Base-by-base conservation (phyloP, 2,113 vertebrate species). In the Picathartes gymnocephalus region DNA sequence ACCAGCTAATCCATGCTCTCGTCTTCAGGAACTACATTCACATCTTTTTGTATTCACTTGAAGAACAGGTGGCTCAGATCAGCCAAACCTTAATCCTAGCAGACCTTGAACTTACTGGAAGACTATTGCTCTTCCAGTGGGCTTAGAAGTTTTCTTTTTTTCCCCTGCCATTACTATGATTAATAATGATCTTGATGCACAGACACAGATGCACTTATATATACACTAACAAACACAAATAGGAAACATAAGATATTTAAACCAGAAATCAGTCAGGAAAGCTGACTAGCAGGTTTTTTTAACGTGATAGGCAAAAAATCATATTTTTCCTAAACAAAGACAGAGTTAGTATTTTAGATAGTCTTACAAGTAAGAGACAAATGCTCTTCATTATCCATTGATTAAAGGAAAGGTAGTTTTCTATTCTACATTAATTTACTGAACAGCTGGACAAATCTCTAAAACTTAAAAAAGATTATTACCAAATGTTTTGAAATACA, bases 341-440 rank as follows among this genome's bases (percentile, higher is more conserved):
- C 58, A 78, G 87, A 90, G 58, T 76, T 68, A 88, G 50, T 85
- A 77, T 94, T 90, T 86, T 60, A 40, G 73, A 50, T 88, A 96
- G 73, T 33, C 92, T 83, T 86, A 66, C 69, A 89, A 44, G 82
- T 94, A 87, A 89, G 94, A 96, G 96, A 97, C 83, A 88, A 96
- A 96, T 96, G 93, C 95, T 97, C 95, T 97, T 97, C 94, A 96
- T 97, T 97, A 96, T 89, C 92, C 93, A 91, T 89, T 98, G 98
- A 98, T 98, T 98, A 97, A 98, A 98, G 96, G 95, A 83, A 94
- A 96, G 91, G 73, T 73, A 45, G 45, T 95, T 97, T 97, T 94
- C 92, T 97, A 84, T 95, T 95, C 93, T 85, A 66, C 69, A n/a
- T 86, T 95, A 74, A 78, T 94, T 81, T 89, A 89, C 88, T 13